Percentiles rank a stretch among this genome's conserved stretches.
Conservation (phyloP, 2,888 invertebrate genomes). For the Sturmia bella region DNA sequence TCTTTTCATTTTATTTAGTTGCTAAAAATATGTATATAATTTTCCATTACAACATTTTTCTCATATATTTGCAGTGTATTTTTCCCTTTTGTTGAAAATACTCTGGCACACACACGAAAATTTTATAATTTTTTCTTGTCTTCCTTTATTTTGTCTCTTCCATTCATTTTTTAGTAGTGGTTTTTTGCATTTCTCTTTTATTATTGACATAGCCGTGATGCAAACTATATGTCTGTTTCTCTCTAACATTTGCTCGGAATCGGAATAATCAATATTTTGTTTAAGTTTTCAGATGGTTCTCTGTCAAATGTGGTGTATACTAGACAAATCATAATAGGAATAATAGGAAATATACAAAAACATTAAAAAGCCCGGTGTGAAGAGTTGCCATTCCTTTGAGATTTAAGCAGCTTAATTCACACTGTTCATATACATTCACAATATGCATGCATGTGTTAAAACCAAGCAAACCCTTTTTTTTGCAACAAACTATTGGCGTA, state of each 20-base stretch:
- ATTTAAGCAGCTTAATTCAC: not conserved
- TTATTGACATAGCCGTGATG: slow-evolving; percentile 66
- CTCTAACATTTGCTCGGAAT: slow-evolving; percentile 45
- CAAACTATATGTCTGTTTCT: slow-evolving; percentile 25
- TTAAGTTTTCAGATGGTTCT: slow-evolving; percentile 48
- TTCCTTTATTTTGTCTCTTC: slow-evolving; percentile 69
- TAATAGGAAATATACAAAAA: slow-evolving; percentile 69
- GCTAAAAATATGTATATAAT: slow-evolving; percentile 64
- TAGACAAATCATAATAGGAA: slow-evolving; percentile 69
- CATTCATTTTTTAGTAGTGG: slow-evolving; percentile 66
- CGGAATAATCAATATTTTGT: slow-evolving; percentile 63
- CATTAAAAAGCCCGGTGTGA: slow-evolving; percentile 68
- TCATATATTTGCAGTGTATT: slow-evolving; percentile 56
- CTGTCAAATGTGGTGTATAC: slow-evolving; percentile 57
- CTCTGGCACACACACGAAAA: slow-evolving; percentile 53
- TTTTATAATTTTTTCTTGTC: slow-evolving; percentile 64
- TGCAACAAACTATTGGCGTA: too few relatives aligned
- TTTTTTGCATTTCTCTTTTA: slow-evolving; percentile 70
- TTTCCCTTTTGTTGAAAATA: slow-evolving; percentile 49
- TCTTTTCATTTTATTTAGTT: slow-evolving; percentile 44
- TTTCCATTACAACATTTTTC: slow-evolving; percentile 68
- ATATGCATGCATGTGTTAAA: not conserved
- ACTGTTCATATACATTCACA: slow-evolving; percentile 1
- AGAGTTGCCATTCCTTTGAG: slow-evolving; percentile 60
- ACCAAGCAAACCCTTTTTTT: not conserved